Base-by-base conservation (phyloP, 1,140 invertebrate species). In the Drosophila neocordata region DNA sequence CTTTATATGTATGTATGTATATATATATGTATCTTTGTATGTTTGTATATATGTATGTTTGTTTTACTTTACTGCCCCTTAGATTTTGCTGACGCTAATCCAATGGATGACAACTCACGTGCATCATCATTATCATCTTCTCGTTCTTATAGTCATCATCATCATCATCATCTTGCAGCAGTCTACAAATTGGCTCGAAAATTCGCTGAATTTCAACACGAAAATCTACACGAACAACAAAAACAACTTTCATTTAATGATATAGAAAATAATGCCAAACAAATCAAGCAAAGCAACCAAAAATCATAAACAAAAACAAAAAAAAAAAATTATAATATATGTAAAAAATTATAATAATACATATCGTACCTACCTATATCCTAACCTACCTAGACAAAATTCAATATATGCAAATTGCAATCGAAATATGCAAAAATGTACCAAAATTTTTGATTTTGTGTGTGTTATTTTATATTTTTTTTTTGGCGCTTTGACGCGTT, bases 171-270 rank as follows among this genome's bases (percentile, higher is more conserved):
- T 38, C 0, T n/a, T 13, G 37, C 37, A 38, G 37, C 15, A 8
- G 15, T 11, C 7, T 11, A 20, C 41, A 48, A 48, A 48, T 48
- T 48, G 41, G 41, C 41, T 48, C 15, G 41, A 20, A 48, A 48
- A 48, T 48, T 48, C 13, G 41, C 41, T 15, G 20, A 48, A 48
- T 48, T 48, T 48, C 41, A 44, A 44, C 41, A 44, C 41, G 15
- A 44, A 44, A 44, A 48, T 4, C 4, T 8, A 48, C n/a, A 1
- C 41, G 41, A 63, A 63, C 31, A 67, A 31, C 66, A 38, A 62
- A 69, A 69, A 67, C 51, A 80, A 80, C 82, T 87, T 85, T 82
- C 81, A 79, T 82, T 82, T 82, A 88, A 83, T 82, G 55, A 88
- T 82, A 83, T 73, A 66, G 60, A 78, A 87, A 77, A 77, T 77